phyloP scores from a whole-genome alignment of 2,113 vertebrate genomes.

The Cynoglossus semilaevis region DNA sequence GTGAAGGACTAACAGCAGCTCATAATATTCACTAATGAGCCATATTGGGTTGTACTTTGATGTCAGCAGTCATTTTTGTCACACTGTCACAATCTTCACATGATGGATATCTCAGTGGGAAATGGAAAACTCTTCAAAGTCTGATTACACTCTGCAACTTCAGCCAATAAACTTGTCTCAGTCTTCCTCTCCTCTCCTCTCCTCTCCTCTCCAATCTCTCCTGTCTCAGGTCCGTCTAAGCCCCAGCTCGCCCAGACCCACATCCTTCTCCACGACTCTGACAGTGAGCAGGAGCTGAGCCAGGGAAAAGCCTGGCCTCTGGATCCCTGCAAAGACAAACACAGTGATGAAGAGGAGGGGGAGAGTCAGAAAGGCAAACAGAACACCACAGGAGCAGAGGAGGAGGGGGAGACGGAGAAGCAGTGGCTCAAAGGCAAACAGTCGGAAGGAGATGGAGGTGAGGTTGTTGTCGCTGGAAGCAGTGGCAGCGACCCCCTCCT shows the following conservation, averaged over 20 bases:
- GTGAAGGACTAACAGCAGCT: slow-evolving; percentile 42
- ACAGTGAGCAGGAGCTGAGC: slow-evolving; percentile 38
- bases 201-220: slow-evolving; percentile 2
- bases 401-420: slow-evolving; percentile 57
- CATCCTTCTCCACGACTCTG: slow-evolving; percentile 23
- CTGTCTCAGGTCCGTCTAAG: slow-evolving; percentile 37
- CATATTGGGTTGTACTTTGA: slow-evolving; percentile 64
- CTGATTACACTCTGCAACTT: slow-evolving; percentile 43
- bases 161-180: slow-evolving; percentile 45
- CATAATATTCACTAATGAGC: slow-evolving; percentile 63
- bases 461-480: slow-evolving; percentile 22
- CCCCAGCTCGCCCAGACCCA: slow-evolving; percentile 11
- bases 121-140: slow-evolving; percentile 56
- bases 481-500: background rate
- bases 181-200: slow-evolving; percentile 14
- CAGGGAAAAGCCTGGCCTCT: slow-evolving; percentile 15
- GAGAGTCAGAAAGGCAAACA: slow-evolving; percentile 49
- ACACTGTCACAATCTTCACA: slow-evolving; percentile 44
- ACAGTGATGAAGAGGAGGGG: slow-evolving; percentile 24
- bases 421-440: slow-evolving; percentile 57
- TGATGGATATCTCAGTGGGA: slow-evolving; percentile 60
- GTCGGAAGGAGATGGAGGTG: slow-evolving; percentile 41
- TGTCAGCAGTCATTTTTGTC: slow-evolving; percentile 58
- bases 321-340: slow-evolving; percentile 30
- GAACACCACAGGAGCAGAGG: slow-evolving; percentile 39